A percentile compares a stretch with the other conserved stretches of the same genome.
phyloP scores from a whole-genome alignment of 2,797 vertebrate genomes.

The Labroides dimidiatus region DNA sequence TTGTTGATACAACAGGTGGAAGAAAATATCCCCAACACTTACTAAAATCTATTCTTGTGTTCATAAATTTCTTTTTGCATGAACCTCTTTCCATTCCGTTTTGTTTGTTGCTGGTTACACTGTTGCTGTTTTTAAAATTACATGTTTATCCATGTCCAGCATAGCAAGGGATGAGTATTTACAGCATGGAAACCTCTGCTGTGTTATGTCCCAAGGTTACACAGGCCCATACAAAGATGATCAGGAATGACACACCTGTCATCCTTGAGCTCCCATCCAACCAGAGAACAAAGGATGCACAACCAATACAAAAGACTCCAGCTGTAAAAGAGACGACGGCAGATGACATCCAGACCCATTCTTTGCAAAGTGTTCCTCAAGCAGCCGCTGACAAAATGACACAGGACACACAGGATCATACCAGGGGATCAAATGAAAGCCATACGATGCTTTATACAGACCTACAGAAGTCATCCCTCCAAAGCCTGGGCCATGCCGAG shows the following conservation, averaged over 20 bases:
- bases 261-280: conserved; percentile 49
- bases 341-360: conserved; percentile 51
- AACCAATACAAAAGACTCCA: conserved; percentile 44
- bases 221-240: conserved; percentile 64
- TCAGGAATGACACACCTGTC: conserved; percentile 73
- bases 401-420: conserved; percentile 61
- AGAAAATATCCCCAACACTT: background rate
- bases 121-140: conserved; percentile 67
- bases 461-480: conserved; percentile 51
- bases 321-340: conserved; percentile 26
- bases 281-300: conserved; percentile 11
- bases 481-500: conserved; percentile 51
- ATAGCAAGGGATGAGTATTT: conserved; percentile 73
- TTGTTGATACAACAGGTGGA: background rate
- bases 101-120: conserved; percentile 51
- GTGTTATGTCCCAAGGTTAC: conserved; percentile 77
- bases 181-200: conserved; percentile 73
- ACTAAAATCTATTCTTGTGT: background rate
- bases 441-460: conserved; percentile 55
- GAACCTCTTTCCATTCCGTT: conserved; percentile 12
- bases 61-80: conserved; percentile 19
- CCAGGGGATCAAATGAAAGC: conserved; percentile 72
- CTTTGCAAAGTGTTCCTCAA: conserved; percentile 38
- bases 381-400: conserved; percentile 48
- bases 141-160: conserved; percentile 56